Percentiles rank a stretch among this genome's conserved stretches.
Conservation (phyloP, 2,888 invertebrate species). For the Mimachlamys varia region DNA sequence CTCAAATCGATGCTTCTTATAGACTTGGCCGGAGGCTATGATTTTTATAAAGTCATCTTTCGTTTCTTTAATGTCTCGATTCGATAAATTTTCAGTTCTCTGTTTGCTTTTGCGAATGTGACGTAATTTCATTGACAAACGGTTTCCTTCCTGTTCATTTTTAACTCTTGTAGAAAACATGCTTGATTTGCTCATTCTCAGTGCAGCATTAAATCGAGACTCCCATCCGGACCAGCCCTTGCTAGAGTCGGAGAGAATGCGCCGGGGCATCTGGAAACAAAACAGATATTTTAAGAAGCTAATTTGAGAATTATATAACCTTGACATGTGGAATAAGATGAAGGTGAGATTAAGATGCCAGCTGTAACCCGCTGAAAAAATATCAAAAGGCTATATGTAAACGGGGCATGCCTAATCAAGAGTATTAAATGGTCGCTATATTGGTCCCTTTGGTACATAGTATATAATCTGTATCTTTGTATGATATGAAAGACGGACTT, state of each 20-base stretch:
- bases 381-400: too few relatives aligned
- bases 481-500: too few relatives aligned
- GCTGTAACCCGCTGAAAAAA: too few relatives aligned
- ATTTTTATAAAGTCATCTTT: constrained; percentile 42
- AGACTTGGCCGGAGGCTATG: constrained; percentile 45
- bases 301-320: too few relatives aligned
- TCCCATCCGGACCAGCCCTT: background rate
- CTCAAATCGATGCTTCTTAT: constrained; percentile 49
- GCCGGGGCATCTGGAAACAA: background rate
- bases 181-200: constrained; percentile 43
- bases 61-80: constrained; percentile 39
- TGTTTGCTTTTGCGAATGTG: constrained; percentile 42
- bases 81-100: constrained; percentile 37
- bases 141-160: constrained; percentile 48
- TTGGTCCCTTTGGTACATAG: too few relatives aligned
- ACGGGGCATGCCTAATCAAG: too few relatives aligned
- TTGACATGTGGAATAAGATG: too few relatives aligned
- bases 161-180: constrained; percentile 47
- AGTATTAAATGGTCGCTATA: too few relatives aligned
- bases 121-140: constrained; percentile 43
- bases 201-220: constrained; percentile 13
- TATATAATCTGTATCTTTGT: too few relatives aligned
- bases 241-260: background rate
- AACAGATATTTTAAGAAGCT: background rate
- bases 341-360: too few relatives aligned